Evolutionary conservation across 2,888 invertebrate species (phyloP).

Genomic region (Trachelus stipa): DNA sequence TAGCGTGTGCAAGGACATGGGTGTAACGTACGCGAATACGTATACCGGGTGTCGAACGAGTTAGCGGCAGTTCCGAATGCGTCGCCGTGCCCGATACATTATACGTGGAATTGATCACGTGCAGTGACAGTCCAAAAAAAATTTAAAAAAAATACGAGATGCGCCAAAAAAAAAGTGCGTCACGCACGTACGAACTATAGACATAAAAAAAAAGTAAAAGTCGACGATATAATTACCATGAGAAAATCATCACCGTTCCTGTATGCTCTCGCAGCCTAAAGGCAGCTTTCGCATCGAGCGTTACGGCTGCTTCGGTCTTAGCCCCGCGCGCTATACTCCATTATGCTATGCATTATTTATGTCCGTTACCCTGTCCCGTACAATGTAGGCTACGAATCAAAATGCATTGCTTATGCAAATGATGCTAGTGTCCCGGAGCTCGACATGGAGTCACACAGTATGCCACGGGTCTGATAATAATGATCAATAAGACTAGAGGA

Average conservation of each 20-base stretch:
- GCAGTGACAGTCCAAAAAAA: background rate
- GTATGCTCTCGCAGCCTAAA: background rate
- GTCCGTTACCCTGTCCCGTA: conserved; percentile 45
- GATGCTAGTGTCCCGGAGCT: conserved; percentile 50
- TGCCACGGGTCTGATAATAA: conserved; percentile 53
- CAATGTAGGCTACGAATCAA: conserved; percentile 58
- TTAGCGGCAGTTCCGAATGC: background rate
- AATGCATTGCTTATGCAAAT: conserved; percentile 67
- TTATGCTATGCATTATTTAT: conserved; percentile 64
- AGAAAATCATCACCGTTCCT: background rate
- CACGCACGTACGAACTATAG: background rate
- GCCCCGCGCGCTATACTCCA: conserved; percentile 26
- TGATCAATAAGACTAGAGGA: conserved; percentile 54
- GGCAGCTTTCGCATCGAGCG: background rate
- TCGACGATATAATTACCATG: background rate
- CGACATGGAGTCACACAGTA: conserved; percentile 42
- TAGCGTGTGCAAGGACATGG: conserved; percentile 28
- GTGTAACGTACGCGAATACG: background rate
- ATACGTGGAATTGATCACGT: no score
- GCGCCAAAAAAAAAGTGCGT: background rate
- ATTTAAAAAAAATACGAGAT: background rate
- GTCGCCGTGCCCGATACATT: background rate
- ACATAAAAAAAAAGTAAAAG: background rate
- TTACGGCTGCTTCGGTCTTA: background rate
- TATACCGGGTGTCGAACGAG: background rate